Conservation (phyloP, 2,888 invertebrate genomes). For the Agriopis aurantiaria region DNA sequence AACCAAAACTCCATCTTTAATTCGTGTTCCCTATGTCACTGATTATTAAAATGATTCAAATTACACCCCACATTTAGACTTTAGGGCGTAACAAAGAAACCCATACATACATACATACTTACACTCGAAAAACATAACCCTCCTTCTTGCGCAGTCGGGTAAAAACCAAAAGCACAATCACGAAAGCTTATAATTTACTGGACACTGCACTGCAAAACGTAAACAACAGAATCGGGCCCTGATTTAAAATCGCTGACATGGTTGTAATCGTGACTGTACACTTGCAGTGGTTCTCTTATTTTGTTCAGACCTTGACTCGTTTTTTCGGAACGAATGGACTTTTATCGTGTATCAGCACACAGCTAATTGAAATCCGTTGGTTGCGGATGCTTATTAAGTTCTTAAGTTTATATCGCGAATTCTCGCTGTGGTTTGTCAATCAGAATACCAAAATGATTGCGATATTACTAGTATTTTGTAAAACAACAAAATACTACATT, state of each 20-base stretch:
- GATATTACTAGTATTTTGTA: not conserved
- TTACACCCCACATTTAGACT: no score
- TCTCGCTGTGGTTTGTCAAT: not conserved
- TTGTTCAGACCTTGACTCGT: constrained; percentile 29
- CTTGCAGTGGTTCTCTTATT: constrained; percentile 26
- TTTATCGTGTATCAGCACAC: constrained; percentile 23
- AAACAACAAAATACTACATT: constrained; percentile 1
- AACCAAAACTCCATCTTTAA: no score
- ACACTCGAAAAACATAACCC: no score
- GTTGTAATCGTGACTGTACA: constrained; percentile 14
- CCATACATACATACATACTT: no score
- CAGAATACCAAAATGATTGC: not conserved
- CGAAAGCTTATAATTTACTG: no score
- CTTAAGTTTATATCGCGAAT: constrained; percentile 6
- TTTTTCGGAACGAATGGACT: constrained; percentile 26
- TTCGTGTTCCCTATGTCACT: no score
- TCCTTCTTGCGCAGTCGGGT: no score
- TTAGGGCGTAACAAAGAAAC: no score
- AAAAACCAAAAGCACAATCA: no score
- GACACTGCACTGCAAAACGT: no score
- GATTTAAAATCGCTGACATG: not conserved
- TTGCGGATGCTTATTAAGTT: not conserved
- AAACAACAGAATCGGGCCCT: no score
- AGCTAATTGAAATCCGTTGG: constrained; percentile 3
- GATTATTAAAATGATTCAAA: no score